Evolutionary conservation across 2,113 vertebrate genomes (phyloP).

Genomic region (Dendrocopos noguchii): DNA sequence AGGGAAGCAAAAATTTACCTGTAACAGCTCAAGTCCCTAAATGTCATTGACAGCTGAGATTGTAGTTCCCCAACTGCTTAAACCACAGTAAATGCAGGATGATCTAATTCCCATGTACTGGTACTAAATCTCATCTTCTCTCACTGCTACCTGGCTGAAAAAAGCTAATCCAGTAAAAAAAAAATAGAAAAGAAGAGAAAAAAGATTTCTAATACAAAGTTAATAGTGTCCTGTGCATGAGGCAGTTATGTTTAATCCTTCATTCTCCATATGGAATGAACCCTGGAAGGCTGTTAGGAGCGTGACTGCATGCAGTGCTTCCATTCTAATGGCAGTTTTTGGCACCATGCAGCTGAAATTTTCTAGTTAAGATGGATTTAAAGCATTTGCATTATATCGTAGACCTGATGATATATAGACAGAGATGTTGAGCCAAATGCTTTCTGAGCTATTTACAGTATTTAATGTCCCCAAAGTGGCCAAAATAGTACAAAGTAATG

Average conservation of each 20-base stretch:
- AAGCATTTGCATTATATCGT: neutral
- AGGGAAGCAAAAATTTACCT: neutral
- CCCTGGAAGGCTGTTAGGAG: neutral
- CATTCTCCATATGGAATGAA: neutral
- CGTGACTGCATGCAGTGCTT: neutral
- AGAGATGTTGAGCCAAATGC: neutral
- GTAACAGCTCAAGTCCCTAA: neutral
- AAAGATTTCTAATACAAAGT: neutral
- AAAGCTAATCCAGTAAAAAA: neutral
- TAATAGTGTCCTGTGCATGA: neutral
- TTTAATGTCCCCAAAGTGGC: neutral
- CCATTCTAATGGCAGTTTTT: neutral
- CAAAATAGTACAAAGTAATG: slow-evolving; percentile 9
- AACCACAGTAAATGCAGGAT: neutral
- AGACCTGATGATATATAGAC: neutral
- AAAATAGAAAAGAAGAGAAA: too few relatives aligned
- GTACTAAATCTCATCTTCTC: neutral
- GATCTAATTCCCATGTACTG: neutral
- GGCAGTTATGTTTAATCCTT: neutral
- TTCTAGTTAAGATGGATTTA: neutral
- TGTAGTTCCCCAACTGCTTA: neutral
- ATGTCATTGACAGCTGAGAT: neutral
- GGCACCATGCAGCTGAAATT: neutral
- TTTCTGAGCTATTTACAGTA: slow-evolving; percentile 27
- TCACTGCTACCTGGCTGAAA: neutral